Percentiles rank a stretch among this genome's conserved stretches.
phyloP scores from a whole-genome alignment of 2,113 vertebrate genomes.

The Peucedramus taeniatus region DNA sequence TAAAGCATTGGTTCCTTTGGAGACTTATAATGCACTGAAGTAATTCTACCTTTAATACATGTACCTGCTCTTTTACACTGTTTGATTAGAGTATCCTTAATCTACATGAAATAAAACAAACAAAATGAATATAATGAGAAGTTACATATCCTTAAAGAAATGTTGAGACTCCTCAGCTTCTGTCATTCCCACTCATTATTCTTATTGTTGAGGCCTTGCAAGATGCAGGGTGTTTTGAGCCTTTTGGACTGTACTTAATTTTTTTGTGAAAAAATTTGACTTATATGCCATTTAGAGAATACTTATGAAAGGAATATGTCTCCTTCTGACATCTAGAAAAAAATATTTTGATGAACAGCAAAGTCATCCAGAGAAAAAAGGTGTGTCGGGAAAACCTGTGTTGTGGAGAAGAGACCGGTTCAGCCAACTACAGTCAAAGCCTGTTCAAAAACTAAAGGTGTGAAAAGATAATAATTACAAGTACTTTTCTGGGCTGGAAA shows the following conservation, averaged over 20 bases:
- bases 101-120: background rate
- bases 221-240: background rate
- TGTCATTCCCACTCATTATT: background rate
- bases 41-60: background rate
- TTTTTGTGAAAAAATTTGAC: background rate
- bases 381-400: background rate
- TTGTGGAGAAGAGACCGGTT: background rate
- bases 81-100: background rate
- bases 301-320: slow-evolving; percentile 1
- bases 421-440: background rate
- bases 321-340: slow-evolving; percentile 56
- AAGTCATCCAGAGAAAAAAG: slow-evolving; percentile 22
- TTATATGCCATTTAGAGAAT: background rate
- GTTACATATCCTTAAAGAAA: background rate
- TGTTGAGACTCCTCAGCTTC: background rate
- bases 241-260: background rate
- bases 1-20: background rate
- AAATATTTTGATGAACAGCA: slow-evolving; percentile 45
- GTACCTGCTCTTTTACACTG: background rate
- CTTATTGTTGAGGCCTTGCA: background rate
- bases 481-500: background rate
- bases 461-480: background rate
- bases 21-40: background rate
- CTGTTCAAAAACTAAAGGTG: slow-evolving; percentile 60
- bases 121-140: background rate